Evolutionary conservation across 2,888 invertebrate genomes (phyloP).

Genomic region (Cryptocephalus primarius): DNA sequence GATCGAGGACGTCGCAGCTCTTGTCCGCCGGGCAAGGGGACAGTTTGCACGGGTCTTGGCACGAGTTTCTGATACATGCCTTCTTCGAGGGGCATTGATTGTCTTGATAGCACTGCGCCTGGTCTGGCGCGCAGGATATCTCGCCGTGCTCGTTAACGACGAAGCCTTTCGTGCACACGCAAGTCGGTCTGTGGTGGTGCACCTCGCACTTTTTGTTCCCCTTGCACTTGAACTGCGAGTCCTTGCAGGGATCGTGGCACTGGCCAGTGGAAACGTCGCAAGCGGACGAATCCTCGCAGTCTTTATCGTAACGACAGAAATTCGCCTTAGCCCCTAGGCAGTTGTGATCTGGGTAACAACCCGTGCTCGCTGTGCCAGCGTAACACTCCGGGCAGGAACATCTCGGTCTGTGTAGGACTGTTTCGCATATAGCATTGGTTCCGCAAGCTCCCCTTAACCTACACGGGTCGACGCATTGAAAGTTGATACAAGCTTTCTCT

Average conservation of each 20-base stretch:
- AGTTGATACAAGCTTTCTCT: slow-evolving; percentile 84
- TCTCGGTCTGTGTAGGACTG: slow-evolving; percentile 72
- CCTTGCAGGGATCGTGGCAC: slow-evolving; percentile 71
- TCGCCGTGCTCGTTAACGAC: slow-evolving; percentile 81
- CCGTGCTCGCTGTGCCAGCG: slow-evolving; percentile 68
- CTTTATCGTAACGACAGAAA: slow-evolving; percentile 53
- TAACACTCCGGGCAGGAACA: slow-evolving; percentile 85
- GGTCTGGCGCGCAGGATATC: slow-evolving; percentile 72
- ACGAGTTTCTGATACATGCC: slow-evolving; percentile 73
- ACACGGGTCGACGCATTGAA: slow-evolving; percentile 86
- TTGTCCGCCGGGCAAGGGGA: slow-evolving; percentile 71
- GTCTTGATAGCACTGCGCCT: slow-evolving; percentile 65
- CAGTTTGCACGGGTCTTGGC: slow-evolving; percentile 74
- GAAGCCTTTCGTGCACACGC: slow-evolving; percentile 82
- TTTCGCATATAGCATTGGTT: slow-evolving; percentile 77
- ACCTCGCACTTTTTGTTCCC: slow-evolving; percentile 83
- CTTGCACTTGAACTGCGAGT: slow-evolving; percentile 58
- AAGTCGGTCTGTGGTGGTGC: slow-evolving; percentile 71
- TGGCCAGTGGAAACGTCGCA: slow-evolving; percentile 60
- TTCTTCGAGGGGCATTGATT: slow-evolving; percentile 78
- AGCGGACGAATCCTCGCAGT: slow-evolving; percentile 65
- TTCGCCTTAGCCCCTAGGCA: slow-evolving; percentile 51
- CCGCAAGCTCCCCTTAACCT: slow-evolving; percentile 81
- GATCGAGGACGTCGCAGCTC: slow-evolving; percentile 79
- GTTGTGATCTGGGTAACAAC: slow-evolving; percentile 69